Conservation (phyloP, 2,888 invertebrate species). For the Amiota minor region DNA sequence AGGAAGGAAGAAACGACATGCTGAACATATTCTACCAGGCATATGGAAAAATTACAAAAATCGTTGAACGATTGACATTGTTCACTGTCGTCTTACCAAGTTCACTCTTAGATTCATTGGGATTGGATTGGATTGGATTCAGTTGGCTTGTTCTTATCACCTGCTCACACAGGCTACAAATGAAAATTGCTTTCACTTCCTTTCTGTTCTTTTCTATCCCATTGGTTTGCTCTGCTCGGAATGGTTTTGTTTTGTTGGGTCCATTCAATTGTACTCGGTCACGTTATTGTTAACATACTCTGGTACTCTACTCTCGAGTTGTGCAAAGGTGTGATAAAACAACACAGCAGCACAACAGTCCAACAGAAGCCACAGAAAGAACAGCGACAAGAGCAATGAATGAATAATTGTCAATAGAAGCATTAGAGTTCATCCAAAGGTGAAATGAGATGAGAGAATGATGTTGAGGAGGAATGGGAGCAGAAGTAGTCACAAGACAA, state of each 20-base stretch:
- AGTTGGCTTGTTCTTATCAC: neutral
- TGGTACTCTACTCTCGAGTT: slow-evolving; percentile 21
- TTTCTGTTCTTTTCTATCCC: neutral
- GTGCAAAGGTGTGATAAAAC: slow-evolving; percentile 58
- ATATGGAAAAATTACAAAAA: too few species aligned
- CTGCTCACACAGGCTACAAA: neutral
- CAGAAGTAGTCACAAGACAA: slow-evolving; percentile 50
- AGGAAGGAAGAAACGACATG: too few species aligned
- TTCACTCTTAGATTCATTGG: too few species aligned
- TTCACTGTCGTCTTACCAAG: too few species aligned
- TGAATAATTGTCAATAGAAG: slow-evolving; percentile 2
- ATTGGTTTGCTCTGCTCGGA: neutral
- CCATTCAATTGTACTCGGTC: neutral
- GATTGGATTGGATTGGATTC: too few species aligned
- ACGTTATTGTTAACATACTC: neutral
- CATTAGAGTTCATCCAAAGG: neutral
- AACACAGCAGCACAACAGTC: slow-evolving; percentile 46
- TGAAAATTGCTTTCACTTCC: neutral
- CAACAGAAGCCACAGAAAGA: slow-evolving; percentile 30
- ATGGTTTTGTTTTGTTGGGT: neutral
- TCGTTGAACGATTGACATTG: too few species aligned
- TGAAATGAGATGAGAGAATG: slow-evolving; percentile 1
- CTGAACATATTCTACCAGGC: too few species aligned
- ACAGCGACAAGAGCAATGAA: slow-evolving; percentile 28
- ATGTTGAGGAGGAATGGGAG: neutral